phyloP scores from a whole-genome alignment of 1,140 invertebrate species.

The Nylanderia fulva region DNA sequence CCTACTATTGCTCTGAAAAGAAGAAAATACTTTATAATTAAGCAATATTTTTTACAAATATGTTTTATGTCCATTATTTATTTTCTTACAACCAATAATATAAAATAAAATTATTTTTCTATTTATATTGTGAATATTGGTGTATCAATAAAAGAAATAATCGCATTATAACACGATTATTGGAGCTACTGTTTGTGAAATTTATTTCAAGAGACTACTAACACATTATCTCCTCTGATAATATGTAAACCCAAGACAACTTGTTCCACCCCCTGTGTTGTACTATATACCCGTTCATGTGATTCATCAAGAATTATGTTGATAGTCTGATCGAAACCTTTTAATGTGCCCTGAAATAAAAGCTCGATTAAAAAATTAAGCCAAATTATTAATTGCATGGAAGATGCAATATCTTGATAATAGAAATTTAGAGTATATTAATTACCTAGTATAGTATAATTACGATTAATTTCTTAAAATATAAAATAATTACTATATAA shows the following conservation, averaged over 20 bases:
- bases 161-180: constrained; percentile 8
- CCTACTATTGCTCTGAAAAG: constrained; percentile 93
- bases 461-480: neutral
- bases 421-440: neutral
- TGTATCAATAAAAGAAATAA: constrained; percentile 17
- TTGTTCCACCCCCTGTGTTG: constrained; percentile 96
- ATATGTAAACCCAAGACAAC: constrained; percentile 98
- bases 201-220: constrained; percentile 77
- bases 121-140: neutral
- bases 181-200: constrained; percentile 25
- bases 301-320: constrained; percentile 99
- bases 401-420: neutral
- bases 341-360: constrained; percentile 91
- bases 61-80: constrained; percentile 31
- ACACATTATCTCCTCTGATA: constrained; percentile 99
- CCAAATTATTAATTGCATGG: neutral
- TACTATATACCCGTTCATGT: constrained; percentile 98
- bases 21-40: constrained; percentile 62
- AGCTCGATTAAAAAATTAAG: constrained; percentile 17
- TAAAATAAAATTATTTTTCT: constrained; percentile 43
- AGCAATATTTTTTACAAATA: constrained; percentile 15
- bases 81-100: constrained; percentile 28
- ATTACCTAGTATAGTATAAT: neutral
- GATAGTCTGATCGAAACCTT: constrained; percentile 99
- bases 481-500: neutral